A percentile compares a stretch with the other conserved stretches of the same genome.
Conservation (phyloP, 2,797 vertebrate genomes). For the Myotis pilosus region DNA sequence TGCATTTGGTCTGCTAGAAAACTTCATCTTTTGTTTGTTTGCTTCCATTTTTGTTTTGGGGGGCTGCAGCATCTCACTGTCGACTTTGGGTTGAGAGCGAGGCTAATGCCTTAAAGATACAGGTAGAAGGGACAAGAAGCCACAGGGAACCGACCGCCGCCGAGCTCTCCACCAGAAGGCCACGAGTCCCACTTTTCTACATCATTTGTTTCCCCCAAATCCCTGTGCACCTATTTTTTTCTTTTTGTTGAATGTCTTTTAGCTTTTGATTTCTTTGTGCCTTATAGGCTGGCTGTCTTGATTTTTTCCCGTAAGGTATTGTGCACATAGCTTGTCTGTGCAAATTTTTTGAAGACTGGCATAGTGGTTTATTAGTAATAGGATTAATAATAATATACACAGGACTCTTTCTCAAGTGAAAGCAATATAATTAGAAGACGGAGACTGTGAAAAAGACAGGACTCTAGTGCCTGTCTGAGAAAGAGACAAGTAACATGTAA, state of each 20-base stretch:
- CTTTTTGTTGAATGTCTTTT: rapidly evolving
- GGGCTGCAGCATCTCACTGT: no score
- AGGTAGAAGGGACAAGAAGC: not conserved
- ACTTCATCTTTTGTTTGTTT: not conserved
- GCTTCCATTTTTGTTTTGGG: not conserved
- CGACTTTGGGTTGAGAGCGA: not conserved
- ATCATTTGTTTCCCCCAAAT: rapidly evolving
- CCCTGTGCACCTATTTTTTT: not conserved
- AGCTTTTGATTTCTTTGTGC: conserved; percentile 58
- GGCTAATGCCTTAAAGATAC: not conserved
- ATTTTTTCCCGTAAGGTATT: not conserved
- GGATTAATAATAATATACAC: not conserved
- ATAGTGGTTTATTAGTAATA: conserved; percentile 43
- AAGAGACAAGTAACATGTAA: not conserved
- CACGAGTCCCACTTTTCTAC: not conserved
- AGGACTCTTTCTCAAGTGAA: conserved; percentile 10
- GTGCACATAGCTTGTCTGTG: not conserved
- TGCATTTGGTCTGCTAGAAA: not conserved
- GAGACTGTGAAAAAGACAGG: not conserved
- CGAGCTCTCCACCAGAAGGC: not conserved
- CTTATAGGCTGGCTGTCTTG: conserved; percentile 18
- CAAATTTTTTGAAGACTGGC: conserved; percentile 60
- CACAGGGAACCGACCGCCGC: no score
- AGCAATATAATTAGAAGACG: not conserved
- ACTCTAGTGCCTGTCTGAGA: not conserved